Evolutionary conservation across 2,113 vertebrate genomes (phyloP).

Genomic region (Platycercus adscitus): DNA sequence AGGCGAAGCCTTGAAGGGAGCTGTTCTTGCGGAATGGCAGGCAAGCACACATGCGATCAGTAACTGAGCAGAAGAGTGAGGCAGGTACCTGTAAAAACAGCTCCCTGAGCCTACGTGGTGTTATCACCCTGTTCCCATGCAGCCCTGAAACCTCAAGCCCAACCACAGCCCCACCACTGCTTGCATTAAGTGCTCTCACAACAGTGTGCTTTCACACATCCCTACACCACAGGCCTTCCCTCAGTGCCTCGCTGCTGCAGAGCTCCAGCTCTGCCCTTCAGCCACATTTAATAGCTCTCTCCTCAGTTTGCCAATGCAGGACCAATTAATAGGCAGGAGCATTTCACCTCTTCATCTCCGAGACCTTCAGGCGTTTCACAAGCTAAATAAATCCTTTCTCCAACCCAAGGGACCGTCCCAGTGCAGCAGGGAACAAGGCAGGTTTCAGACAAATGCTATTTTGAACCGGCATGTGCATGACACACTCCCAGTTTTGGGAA

Average conservation of each 20-base stretch:
- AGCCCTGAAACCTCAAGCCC: background rate
- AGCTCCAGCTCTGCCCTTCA: background rate
- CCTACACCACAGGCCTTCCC: background rate
- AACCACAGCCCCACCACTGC: background rate
- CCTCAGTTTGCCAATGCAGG: background rate
- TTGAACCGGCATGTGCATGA: background rate
- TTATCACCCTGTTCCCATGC: background rate
- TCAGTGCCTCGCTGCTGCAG: rapidly evolving
- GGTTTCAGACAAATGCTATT: background rate
- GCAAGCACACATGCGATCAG: background rate
- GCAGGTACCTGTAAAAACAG: background rate
- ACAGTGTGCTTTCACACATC: background rate
- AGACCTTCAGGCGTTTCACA: background rate
- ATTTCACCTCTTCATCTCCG: background rate
- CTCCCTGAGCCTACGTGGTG: background rate
- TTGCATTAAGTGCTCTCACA: background rate
- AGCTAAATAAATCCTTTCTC: background rate
- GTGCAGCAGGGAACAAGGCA: background rate
- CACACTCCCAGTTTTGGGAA: background rate
- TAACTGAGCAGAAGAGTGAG: background rate
- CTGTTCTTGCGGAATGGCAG: background rate
- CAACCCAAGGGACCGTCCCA: background rate
- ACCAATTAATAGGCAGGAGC: background rate
- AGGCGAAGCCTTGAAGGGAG: background rate
- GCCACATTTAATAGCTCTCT: background rate